Evolutionary conservation across 1,140 invertebrate species (phyloP).

Genomic region (Heliconius melpomene): DNA sequence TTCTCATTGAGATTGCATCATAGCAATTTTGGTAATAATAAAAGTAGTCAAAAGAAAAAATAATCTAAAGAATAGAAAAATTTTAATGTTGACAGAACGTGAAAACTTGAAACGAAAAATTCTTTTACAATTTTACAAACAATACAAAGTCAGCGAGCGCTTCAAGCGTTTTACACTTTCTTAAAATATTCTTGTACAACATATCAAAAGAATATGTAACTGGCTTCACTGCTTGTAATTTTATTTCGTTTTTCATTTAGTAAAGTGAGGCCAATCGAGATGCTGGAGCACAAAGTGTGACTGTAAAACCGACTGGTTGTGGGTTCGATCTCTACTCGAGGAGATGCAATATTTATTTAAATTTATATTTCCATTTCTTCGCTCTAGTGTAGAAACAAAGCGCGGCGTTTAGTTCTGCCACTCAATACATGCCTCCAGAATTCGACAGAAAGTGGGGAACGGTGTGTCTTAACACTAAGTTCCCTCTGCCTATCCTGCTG

Average conservation of each 20-base stretch:
- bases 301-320: too few species aligned
- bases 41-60: neutral
- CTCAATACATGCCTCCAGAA: too few species aligned
- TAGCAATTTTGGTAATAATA: neutral
- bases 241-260: neutral
- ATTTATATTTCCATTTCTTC: too few species aligned
- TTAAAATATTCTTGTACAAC: neutral
- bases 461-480: too few species aligned
- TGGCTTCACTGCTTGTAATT: too few species aligned
- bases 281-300: too few species aligned
- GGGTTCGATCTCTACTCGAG: too few species aligned
- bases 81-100: neutral
- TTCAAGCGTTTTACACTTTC: constrained; percentile 8
- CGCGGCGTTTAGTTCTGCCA: too few species aligned
- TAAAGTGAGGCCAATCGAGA: neutral
- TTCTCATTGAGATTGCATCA: neutral
- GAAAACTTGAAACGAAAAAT: neutral
- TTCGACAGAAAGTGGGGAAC: too few species aligned
- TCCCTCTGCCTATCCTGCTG: too few species aligned
- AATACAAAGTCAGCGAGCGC: neutral
- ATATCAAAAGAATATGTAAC: neutral
- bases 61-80: neutral
- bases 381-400: too few species aligned
- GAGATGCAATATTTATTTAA: too few species aligned
- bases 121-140: neutral